Base-by-base conservation (phyloP, 2,113 vertebrate species). In the Pelvicachromis taeniatus region DNA sequence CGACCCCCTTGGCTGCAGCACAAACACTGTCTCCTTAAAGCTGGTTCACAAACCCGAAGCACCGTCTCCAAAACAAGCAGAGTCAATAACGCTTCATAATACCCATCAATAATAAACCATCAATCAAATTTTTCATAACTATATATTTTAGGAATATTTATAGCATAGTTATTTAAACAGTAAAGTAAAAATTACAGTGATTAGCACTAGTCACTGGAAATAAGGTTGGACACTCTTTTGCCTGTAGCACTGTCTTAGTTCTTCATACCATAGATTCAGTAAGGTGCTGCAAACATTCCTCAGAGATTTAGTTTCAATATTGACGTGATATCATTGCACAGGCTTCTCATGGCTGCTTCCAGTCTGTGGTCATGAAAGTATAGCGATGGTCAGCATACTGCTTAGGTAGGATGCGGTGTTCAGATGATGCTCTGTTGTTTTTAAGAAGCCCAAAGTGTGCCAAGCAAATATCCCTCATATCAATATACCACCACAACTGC, bases 11-110 rank as follows among this genome's bases (percentile, higher is more conserved):
- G 78, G 78, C 80, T 42, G 45, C 9, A 35, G 48, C 42, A 75
- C 61, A 56, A 86, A 87, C 84, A 50, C 77, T 59, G 84, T 86
- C 85, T 61, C 58, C 87, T 65, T 26, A 52, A 85, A 53, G 85
- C 87, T 7, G 1, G 21, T 63, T 82, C 89, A 85, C 19, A 73
- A 48, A 73, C 13, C 2, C 1, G 11, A 52, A 50, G 33, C 33
- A 33, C 33, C 2, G 21, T 9, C 26, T 73, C 11, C 2, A 33
- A 31, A 77, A 55, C 59, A 50, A 50, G 16, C 7, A 8, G 6
- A 50, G 21, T 48, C 40, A 48, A 4, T 3, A 7, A 29, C 45
- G 13, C 8, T 70, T 70, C n/a, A 70, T 10, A 45, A 40, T 45
- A 26, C 45, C 13, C 40, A 70, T 45, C 21, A 48, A 10, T 70